These are phyloP conservation scores for Lepas anatifera DNA, from an alignment of 2,888 invertebrate species.

Conservation along the genomic window DNA sequence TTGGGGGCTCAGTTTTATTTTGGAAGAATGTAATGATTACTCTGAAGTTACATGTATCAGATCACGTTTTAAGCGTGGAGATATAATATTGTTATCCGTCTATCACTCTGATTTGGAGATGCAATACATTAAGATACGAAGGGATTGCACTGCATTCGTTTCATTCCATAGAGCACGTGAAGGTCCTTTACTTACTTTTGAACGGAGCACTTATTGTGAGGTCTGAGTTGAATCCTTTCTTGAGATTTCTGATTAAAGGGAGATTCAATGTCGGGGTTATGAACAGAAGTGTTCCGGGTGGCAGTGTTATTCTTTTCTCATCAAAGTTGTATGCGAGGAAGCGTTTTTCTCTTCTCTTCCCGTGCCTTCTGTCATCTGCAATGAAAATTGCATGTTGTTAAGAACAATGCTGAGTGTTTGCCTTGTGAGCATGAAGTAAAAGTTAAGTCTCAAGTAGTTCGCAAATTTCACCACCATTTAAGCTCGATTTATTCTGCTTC, in stretches of 20 bases:
- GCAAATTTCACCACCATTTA: no score
- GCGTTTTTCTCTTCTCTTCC: not conserved
- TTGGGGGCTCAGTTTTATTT: no score
- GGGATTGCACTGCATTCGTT: not conserved
- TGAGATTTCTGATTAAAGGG: not conserved
- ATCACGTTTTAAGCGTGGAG: not conserved
- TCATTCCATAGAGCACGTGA: not conserved
- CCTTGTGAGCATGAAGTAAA: no score
- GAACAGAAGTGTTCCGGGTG: conserved; percentile 66
- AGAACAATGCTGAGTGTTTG: no score
- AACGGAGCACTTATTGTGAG: not conserved
- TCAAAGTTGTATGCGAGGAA: not conserved
- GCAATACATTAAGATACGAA: not conserved
- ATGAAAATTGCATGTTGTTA: no score
- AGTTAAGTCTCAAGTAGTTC: no score
- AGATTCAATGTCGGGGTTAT: conserved; percentile 28
- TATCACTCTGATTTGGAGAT: not conserved
- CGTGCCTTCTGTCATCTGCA: no score
- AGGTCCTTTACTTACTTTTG: not conserved
- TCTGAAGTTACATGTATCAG: not conserved
- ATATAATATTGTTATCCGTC: not conserved
- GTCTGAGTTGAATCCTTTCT: not conserved
- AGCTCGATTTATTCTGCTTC: no score
- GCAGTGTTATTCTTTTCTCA: conserved; percentile 36
- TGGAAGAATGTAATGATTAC: no score